phyloP scores from a whole-genome alignment of 2,888 invertebrate species.

The Rhagonycha lutea region DNA sequence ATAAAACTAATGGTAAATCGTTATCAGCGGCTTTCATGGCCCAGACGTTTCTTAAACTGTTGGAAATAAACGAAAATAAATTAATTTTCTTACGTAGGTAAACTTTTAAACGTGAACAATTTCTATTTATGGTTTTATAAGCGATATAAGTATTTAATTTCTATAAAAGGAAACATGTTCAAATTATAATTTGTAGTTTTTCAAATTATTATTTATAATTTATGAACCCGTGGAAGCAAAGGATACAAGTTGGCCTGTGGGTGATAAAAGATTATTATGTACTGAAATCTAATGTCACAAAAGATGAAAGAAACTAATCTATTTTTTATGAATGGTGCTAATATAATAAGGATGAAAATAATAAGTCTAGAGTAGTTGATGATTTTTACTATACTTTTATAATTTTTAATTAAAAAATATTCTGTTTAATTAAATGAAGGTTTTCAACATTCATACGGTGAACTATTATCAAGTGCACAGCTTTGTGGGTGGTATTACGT shows the following conservation, averaged over 20 bases:
- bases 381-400: not conserved
- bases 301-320: not conserved
- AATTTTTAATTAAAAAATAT: too few relatives aligned
- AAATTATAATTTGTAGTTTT: not conserved
- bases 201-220: not conserved
- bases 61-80: not conserved
- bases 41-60: not conserved
- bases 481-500: not conserved
- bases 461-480: not conserved
- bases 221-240: not conserved
- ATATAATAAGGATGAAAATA: not conserved
- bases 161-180: not conserved
- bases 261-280: not conserved
- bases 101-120: not conserved
- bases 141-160: not conserved
- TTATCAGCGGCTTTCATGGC: not conserved
- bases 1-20: not conserved
- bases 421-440: not conserved
- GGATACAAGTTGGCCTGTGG: not conserved
- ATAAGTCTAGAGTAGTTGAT: not conserved
- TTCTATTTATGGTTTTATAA: not conserved
- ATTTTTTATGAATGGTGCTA: not conserved
- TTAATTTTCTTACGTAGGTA: not conserved
- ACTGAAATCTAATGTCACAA: not conserved
- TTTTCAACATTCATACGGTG: not conserved